These are phyloP conservation scores for Neosilurus mollespiculum DNA, from an alignment of 2,797 vertebrate genomes.

Conservation along the genomic window DNA sequence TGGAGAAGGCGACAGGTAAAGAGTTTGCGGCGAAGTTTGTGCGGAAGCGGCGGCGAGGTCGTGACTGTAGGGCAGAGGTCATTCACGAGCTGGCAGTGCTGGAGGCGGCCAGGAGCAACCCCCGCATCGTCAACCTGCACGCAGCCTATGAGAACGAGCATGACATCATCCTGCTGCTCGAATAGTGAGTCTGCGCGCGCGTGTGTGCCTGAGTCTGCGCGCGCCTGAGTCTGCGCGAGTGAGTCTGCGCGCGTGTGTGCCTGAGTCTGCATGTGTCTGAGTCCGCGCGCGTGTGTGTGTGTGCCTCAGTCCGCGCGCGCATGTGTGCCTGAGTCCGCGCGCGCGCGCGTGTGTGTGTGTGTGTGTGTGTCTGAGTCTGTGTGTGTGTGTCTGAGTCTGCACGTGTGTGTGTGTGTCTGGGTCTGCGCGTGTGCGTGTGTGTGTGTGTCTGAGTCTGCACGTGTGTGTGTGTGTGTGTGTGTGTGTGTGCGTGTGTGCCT, in stretches of 20 bases:
- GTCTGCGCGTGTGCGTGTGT: neutral
- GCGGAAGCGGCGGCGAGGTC: constrained; percentile 88
- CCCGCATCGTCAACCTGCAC: constrained; percentile 86
- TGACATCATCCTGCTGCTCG: constrained; percentile 88
- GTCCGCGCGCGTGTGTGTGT: too few species aligned
- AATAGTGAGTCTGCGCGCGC: constrained; percentile 80
- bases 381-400: neutral
- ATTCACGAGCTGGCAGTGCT: constrained; percentile 93
- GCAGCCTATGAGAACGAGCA: constrained; percentile 88
- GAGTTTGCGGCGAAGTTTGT: constrained; percentile 93
- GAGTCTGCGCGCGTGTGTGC: too few species aligned
- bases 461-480: too few species aligned
- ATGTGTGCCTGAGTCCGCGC: too few species aligned
- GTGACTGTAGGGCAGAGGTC: constrained; percentile 89
- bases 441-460: neutral
- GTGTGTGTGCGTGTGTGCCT: too few species aligned
- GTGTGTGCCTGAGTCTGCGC: too few species aligned
- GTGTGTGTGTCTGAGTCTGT: constrained; percentile 67
- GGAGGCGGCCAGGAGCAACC: constrained; percentile 81
- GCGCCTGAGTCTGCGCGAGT: too few species aligned
- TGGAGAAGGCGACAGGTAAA: constrained; percentile 89
- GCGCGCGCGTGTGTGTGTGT: too few species aligned
- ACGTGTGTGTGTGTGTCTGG: neutral
- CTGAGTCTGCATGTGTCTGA: too few species aligned
- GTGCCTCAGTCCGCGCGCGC: constrained; percentile 60